Evolutionary conservation across 2,888 invertebrate genomes (phyloP).

Genomic region (Scotopteryx bipunctaria): DNA sequence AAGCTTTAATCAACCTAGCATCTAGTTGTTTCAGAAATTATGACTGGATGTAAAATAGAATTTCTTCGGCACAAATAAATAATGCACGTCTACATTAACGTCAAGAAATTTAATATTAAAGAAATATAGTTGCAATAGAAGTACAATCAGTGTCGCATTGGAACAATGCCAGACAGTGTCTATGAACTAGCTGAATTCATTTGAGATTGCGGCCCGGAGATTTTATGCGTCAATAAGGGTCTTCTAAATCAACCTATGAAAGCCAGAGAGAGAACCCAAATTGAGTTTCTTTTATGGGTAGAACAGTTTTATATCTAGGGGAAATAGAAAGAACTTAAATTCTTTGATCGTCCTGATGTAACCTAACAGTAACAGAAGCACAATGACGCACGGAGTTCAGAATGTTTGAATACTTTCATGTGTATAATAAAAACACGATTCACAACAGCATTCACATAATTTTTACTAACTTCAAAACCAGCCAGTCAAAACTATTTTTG

Average conservation of each 20-base stretch:
- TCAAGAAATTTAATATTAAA: slow-evolving; percentile 54
- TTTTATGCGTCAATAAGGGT: slow-evolving; percentile 19
- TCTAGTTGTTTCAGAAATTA: not conserved
- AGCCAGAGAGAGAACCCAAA: slow-evolving; percentile 1
- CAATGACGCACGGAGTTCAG: too few relatives aligned
- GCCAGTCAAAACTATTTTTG: too few relatives aligned
- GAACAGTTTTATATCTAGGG: not conserved
- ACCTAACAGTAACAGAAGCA: too few relatives aligned
- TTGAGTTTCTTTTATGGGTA: not conserved
- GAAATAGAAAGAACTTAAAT: not conserved
- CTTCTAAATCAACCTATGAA: slow-evolving; percentile 15
- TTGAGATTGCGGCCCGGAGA: slow-evolving; percentile 37
- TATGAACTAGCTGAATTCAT: slow-evolving; percentile 64
- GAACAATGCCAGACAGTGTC: slow-evolving; percentile 56
- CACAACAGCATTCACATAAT: too few relatives aligned
- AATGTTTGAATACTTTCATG: too few relatives aligned
- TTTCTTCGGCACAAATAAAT: slow-evolving; percentile 24
- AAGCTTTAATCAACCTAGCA: not conserved
- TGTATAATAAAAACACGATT: too few relatives aligned
- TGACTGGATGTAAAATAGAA: not conserved
- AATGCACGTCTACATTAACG: slow-evolving; percentile 39
- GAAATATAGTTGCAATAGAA: slow-evolving; percentile 64
- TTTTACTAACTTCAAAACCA: too few relatives aligned
- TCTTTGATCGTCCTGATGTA: too few relatives aligned
- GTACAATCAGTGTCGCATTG: slow-evolving; percentile 65